These are phyloP conservation scores for Microtus oregoni DNA, from an alignment of 2,113 vertebrate species.

Conservation along the genomic window DNA sequence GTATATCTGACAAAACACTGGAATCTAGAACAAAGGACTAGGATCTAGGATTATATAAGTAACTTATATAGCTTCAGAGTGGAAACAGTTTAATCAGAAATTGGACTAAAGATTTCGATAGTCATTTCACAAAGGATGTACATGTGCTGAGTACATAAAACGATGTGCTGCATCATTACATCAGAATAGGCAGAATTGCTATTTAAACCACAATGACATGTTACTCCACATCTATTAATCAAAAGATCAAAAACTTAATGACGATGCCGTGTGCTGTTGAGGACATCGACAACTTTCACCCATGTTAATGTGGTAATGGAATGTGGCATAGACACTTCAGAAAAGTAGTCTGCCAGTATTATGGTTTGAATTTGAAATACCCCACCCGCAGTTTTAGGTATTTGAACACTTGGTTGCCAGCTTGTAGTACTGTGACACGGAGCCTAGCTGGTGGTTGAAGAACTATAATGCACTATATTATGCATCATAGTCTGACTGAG, in stretches of 20 bases:
- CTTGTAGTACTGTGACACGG: neutral
- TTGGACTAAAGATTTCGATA: neutral
- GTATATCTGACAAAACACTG: neutral
- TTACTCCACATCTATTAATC: neutral
- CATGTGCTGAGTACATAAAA: neutral
- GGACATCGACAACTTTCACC: neutral
- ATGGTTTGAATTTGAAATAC: neutral
- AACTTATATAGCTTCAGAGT: neutral
- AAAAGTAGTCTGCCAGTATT: neutral
- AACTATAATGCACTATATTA: neutral
- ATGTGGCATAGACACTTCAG: neutral
- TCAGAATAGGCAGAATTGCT: neutral
- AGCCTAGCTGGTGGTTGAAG: neutral
- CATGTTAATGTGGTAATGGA: neutral
- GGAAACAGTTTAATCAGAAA: neutral
- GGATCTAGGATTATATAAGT: neutral
- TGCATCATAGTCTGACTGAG: neutral
- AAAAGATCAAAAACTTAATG: neutral
- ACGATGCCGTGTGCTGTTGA: neutral
- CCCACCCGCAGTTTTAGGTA: neutral
- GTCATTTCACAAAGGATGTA: neutral
- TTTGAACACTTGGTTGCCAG: neutral
- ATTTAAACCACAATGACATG: neutral
- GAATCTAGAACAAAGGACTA: neutral
- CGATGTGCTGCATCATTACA: neutral